Conservation (phyloP, 2,888 invertebrate species). For the Habroteleia sp. region DNA sequence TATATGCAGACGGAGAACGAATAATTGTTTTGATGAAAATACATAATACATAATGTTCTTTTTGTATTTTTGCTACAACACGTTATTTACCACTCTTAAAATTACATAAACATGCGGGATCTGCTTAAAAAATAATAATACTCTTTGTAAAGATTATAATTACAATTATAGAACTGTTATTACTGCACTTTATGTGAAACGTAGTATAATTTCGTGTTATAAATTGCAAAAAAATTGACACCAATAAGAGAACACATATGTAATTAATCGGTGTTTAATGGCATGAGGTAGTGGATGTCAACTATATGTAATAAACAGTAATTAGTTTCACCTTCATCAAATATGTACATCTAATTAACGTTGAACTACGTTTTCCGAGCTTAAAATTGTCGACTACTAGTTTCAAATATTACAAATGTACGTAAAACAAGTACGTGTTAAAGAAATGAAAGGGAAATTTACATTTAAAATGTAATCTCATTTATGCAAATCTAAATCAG, state of each 20-base stretch:
- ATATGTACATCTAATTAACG: constrained; percentile 42
- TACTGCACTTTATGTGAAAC: constrained; percentile 7
- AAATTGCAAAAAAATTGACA: constrained; percentile 12
- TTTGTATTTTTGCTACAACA: too few species aligned
- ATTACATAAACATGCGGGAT: too few species aligned
- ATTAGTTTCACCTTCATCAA: constrained; percentile 38
- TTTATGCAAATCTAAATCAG: too few species aligned
- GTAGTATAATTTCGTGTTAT: constrained; percentile 11
- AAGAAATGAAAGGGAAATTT: neutral
- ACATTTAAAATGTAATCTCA: too few species aligned
- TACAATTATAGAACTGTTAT: constrained; percentile 19
- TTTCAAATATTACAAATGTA: constrained; percentile 12
- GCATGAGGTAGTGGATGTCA: constrained; percentile 26
- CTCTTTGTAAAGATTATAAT: constrained; percentile 15
- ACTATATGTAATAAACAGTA: constrained; percentile 42
- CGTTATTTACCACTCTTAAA: too few species aligned
- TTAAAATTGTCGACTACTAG: constrained; percentile 3
- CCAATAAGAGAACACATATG: constrained; percentile 9
- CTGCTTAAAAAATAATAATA: too few species aligned
- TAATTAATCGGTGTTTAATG: constrained; percentile 35
- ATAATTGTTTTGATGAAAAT: too few species aligned
- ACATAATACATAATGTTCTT: too few species aligned
- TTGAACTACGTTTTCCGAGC: neutral
- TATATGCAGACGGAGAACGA: too few species aligned
- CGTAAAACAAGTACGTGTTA: too few species aligned